Evolutionary conservation across 1,140 invertebrate genomes (phyloP).

Genomic region (Heliconius eleuchia): DNA sequence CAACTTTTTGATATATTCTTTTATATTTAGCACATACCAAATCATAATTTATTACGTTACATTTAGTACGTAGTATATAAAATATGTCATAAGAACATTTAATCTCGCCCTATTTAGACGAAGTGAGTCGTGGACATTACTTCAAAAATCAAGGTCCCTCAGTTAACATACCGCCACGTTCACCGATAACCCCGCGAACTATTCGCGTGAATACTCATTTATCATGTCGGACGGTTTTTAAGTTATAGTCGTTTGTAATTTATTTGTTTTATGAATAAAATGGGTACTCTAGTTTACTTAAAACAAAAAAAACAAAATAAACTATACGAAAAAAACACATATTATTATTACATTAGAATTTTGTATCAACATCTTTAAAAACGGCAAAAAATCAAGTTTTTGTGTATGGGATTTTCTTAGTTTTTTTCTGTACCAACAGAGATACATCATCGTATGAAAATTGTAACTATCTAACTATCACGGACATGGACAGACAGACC

Average conservation of each 20-base stretch:
- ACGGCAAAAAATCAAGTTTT: too few species aligned
- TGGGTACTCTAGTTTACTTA: background rate
- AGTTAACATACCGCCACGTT: constrained; percentile 6
- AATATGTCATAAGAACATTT: constrained; percentile 1
- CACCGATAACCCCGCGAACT: constrained; percentile 8
- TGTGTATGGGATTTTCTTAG: too few species aligned
- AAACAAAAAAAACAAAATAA: too few species aligned
- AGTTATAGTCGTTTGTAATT: background rate
- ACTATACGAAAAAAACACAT: too few species aligned
- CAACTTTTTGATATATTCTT: too few species aligned
- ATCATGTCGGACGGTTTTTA: constrained; percentile 2
- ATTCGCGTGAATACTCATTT: constrained; percentile 10
- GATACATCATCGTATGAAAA: too few species aligned
- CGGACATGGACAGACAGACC: too few species aligned
- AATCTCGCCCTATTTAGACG: background rate
- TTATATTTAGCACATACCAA: too few species aligned
- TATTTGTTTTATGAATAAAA: background rate
- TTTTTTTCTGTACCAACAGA: too few species aligned
- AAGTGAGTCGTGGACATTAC: constrained; percentile 5
- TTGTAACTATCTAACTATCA: too few species aligned
- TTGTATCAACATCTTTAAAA: too few species aligned
- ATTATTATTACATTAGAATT: too few species aligned
- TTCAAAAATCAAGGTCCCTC: constrained; percentile 9
- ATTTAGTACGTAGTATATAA: background rate
- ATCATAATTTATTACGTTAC: background rate